phyloP scores from a whole-genome alignment of 2,888 invertebrate genomes.

The Scaptomyza parva region DNA sequence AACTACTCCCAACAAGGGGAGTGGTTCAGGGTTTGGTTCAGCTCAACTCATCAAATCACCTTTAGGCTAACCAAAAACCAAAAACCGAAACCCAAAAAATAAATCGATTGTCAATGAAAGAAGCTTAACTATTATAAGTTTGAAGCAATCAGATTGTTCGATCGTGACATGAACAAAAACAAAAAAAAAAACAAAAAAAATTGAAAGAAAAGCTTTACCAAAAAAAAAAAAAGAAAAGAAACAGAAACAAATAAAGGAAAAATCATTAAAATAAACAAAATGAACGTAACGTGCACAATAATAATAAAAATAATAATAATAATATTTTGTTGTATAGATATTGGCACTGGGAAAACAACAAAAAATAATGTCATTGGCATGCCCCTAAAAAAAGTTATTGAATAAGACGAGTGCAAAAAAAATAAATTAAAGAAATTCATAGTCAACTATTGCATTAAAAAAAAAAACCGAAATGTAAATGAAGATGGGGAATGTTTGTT shows the following conservation, averaged over 20 bases:
- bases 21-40: constrained; percentile 34
- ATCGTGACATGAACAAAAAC: constrained; percentile 49
- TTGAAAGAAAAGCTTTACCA: constrained; percentile 29
- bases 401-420: constrained; percentile 49
- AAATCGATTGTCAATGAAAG: constrained; percentile 9
- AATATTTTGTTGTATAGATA: neutral
- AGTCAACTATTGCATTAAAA: constrained; percentile 71
- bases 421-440: constrained; percentile 65
- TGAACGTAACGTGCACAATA: constrained; percentile 39
- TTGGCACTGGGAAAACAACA: constrained; percentile 17
- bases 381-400: constrained; percentile 55
- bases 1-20: too few relatives aligned
- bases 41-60: neutral
- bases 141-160: constrained; percentile 29
- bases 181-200: constrained; percentile 1
- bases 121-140: constrained; percentile 21
- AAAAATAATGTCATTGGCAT: constrained; percentile 64
- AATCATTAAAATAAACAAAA: constrained; percentile 22
- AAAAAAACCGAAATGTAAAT: constrained; percentile 48
- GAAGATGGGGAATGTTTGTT: constrained; percentile 40
- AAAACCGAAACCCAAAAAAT: neutral
- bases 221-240: too few relatives aligned
- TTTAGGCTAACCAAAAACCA: neutral
- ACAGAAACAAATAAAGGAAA: constrained; percentile 24
- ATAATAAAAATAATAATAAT: constrained; percentile 45